Percentiles rank a stretch among this genome's conserved stretches.
Conservation (phyloP, 2,888 invertebrate genomes). For the Pheosia gnoma region DNA sequence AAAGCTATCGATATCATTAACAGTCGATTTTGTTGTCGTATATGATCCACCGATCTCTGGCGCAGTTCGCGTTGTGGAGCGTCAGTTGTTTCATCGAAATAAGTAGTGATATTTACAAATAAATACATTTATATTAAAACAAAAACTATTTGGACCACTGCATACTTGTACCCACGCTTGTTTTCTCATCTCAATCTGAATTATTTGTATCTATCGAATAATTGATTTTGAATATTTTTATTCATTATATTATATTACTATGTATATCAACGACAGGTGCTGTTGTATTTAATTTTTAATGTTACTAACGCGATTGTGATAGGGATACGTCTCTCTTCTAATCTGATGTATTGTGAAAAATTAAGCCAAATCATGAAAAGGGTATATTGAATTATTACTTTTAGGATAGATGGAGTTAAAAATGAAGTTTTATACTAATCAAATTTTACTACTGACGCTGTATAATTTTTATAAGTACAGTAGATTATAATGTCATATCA, state of each 20-base stretch:
- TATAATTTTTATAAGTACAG: conserved; percentile 79
- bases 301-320: conserved; percentile 75
- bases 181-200: conserved; percentile 61
- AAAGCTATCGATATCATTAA: conserved; percentile 4
- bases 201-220: conserved; percentile 65
- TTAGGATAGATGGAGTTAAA: conserved; percentile 74
- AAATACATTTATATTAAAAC: conserved; percentile 46
- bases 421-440: conserved; percentile 78
- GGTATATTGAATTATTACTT: conserved; percentile 80
- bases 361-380: conserved; percentile 81
- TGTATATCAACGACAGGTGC: conserved; percentile 79
- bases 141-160: conserved; percentile 68
- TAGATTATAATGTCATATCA: conserved; percentile 78
- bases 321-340: conserved; percentile 73
- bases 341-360: conserved; percentile 67
- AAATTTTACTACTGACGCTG: conserved; percentile 74
- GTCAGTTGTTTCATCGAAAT: conserved; percentile 69
- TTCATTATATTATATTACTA: conserved; percentile 63
- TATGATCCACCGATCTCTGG: conserved; percentile 28
- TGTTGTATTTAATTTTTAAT: conserved; percentile 79
- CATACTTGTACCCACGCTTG: conserved; percentile 72
- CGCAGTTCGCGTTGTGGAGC: conserved; percentile 67
- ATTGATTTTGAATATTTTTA: conserved; percentile 70
- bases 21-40: conserved; percentile 15
- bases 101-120: conserved; percentile 63